Base-by-base conservation (phyloP, 2,888 invertebrate genomes). In the Nomada ruficornis region DNA sequence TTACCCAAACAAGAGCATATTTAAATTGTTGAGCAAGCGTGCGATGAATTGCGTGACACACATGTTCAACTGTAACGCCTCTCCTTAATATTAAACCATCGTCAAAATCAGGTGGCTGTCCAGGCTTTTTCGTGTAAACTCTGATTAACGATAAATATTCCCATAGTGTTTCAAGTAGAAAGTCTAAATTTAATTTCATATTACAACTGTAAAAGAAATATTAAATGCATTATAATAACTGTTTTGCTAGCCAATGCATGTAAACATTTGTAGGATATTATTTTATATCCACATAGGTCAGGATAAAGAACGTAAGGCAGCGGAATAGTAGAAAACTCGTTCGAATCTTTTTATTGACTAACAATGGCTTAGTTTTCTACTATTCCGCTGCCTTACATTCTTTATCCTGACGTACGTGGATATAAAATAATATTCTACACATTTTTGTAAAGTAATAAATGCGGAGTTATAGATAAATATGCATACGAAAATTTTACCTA, bases 81-180 rank as follows among this genome's bases (percentile, higher is more conserved):
- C 94, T 96, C 91, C 99, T 95, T 85, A 99, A 94, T 94, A 99
- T 99, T 70, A 99, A 95, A 26, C 99, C 98, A 92, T 98, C 99
- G 74, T 97, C 97, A 92, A 99, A 99, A 94, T 99, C 99, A 86
- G 99, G 99, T 13, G 98, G 97, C 93, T 98, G 98, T 83, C 99
- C 99, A 0, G 99, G 98, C 94, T 99, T 99, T 95, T 99, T 99
- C 52, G 99, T 99, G 95, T 99, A 99, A 2, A 99, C 98, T 88
- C 99, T 95, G 92, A 99, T 98, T 55, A 99, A 95, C 23, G 98
- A 96, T 83, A 99, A 95, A 91, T 98, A 97, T 92, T 99, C 98
- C 99, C 99, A 99, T 42, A 99, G 94, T 1, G 96, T 96, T 92
- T 98, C 98, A 92, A 99, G 94, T 85, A 99, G 95, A 94, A 96